Base-by-base conservation (phyloP, 2,797 vertebrate genomes). In the Graptemys geographica region DNA sequence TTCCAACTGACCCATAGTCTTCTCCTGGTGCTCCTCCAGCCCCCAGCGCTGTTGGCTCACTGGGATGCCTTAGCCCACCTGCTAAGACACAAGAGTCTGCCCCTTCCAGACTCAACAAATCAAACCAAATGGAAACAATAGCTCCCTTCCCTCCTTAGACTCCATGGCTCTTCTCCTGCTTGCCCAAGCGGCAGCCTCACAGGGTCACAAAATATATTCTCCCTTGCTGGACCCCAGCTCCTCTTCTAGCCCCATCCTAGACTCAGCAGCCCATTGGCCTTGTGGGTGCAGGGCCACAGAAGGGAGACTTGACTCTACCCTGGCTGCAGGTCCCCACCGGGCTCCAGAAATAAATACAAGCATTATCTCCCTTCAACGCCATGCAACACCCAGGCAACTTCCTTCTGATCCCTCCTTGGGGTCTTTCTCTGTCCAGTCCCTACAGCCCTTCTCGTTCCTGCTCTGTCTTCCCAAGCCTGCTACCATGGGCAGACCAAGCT, bases 81-180 rank as follows among this genome's bases (percentile, higher is more conserved):
- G 53, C 25, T 4, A 31, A 83, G 41, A 11, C 81, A 81, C 69
- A 79, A 59, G 90, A 87, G 21, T 28, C 31, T 69, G 18, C 33
- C 16, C 0, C 0, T 44, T 87, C 76, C 86, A 8, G 49, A 83
- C 28, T 79, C 33, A 8, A 37, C 3, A 1, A 74, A 13, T 69
- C 49, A 18, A 41, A 25, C 56, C 25, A 57, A 27, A 44, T 0
- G 37, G 59, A 21, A 95, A 81, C 7, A 59, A 28, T 27, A 37
- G 51, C 37, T 86, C 52, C n/a, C 76, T 52, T 6, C 5, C 79
- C 25, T 23, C 65, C 74, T 33, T 44, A 6, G 52, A 74, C 15
- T 4, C 55, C 6, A 11, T 3, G 15, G 49, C n/a, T 56, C 33
- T 59, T 86, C 53, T 51, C 76, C 69, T 2, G 56, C 51, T 0